Evolutionary conservation across 2,888 invertebrate species (phyloP), one percentile per base, ranked within the genome.

Genomic region (Nasonia oneida): DNA sequence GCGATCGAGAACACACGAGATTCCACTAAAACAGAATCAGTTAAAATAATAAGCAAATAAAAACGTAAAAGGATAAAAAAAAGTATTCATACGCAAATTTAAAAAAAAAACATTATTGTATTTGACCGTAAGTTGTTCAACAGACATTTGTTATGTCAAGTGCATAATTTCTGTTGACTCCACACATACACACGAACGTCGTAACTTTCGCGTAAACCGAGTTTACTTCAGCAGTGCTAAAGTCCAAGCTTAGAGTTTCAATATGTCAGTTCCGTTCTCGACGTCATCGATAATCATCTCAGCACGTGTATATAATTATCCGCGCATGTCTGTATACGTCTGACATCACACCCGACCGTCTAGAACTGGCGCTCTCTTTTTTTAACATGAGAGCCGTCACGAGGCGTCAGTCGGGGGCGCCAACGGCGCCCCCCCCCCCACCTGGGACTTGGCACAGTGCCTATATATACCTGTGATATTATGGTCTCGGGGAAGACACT

Each of bases 401-500:
- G 57, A 6, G 57, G n/a, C 42, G 73, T 42, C 39, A 6, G 10
- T 23, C 73, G 42, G 23, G 6, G 23, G 3, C 4, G 33, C 29
- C 37, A 15, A 15, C 18, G 15, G 12, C 12, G 3, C 12, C 8
- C 33, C 70, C 37, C 8, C 33, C 70, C 37, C 42, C 12, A 23
- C 67, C 33, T 6, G 71, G 3, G 33, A 33, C 3, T 33, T 67
- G 64, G 64, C 47, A 23, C 23, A 15, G n/a, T 3, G 70, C 61
- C 39, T 53, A 23, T 33, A 67, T 76, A 81, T 89, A 94, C 94
- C 92, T 94, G 95, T 0, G 96, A 96, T 73, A 96, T 93, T 18
- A 97, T 96, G 0, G 97, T 97, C 90, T 96, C 95, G n/a, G 95
- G 92, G 90, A 97, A 97, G 15, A 95, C 92, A 80, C 94, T 95